Conservation (phyloP, 2,113 vertebrate genomes). For the Acinonyx jubatus region DNA sequence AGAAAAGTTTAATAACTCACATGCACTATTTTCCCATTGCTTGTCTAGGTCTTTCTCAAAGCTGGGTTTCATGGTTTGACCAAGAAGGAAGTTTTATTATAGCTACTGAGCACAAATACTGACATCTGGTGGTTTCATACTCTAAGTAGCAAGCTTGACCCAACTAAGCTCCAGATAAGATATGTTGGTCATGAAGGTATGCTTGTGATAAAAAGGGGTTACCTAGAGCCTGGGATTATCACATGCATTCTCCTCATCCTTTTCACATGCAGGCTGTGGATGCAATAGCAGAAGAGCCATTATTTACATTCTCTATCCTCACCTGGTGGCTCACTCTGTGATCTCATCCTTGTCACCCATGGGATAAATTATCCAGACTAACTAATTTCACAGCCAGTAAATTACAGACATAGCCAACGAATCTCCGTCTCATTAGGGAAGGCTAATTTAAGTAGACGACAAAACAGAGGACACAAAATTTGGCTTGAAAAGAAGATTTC, state of each 20-base stretch:
- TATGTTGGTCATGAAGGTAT: not conserved
- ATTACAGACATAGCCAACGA: constrained; percentile 78
- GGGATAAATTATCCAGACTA: constrained; percentile 77
- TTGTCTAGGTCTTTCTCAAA: not conserved
- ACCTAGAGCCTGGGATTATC: not conserved
- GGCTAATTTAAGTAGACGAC: constrained; percentile 87
- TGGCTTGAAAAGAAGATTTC: constrained; percentile 75
- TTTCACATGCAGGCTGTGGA: not conserved
- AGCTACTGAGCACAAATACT: not conserved
- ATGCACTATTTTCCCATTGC: not conserved
- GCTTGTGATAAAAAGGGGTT: not conserved
- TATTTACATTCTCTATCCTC: constrained; percentile 15
- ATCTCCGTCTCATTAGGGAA: constrained; percentile 84
- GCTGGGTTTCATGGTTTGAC: not conserved
- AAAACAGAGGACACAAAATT: constrained; percentile 79
- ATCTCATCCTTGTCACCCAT: constrained; percentile 75
- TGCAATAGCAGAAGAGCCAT: not conserved
- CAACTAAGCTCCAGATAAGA: not conserved
- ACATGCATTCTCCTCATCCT: not conserved
- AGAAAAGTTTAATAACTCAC: not conserved
- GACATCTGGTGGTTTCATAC: constrained; percentile 3
- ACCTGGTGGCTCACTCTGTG: constrained; percentile 58
- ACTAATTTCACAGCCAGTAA: constrained; percentile 85
- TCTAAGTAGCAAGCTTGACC: not conserved
- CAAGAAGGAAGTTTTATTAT: not conserved